Evolutionary conservation across 2,888 invertebrate species (phyloP).

Genomic region (Erebia aethiops): DNA sequence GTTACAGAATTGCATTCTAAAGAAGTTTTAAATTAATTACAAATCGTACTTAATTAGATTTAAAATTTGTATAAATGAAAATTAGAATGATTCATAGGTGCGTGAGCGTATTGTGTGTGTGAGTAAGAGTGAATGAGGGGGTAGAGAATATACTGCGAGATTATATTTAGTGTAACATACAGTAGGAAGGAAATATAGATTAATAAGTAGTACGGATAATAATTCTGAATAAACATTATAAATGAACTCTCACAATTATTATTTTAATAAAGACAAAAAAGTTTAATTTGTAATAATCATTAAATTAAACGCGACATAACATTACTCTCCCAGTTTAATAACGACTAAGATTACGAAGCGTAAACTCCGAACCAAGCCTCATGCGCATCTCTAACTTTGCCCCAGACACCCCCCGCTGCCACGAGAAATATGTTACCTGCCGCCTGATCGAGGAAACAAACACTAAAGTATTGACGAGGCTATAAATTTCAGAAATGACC

Average conservation of each 20-base stretch:
- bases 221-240: too few species aligned
- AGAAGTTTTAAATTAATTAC: too few species aligned
- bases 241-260: too few species aligned
- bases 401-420: slow-evolving; percentile 73
- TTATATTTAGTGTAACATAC: too few species aligned
- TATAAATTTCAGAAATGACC: slow-evolving; percentile 73
- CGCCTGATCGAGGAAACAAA: slow-evolving; percentile 69
- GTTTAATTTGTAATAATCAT: slow-evolving; percentile 9
- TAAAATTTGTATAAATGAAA: too few species aligned
- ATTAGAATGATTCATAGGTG: too few species aligned
- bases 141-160: too few species aligned
- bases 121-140: too few species aligned
- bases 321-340: slow-evolving; percentile 27
- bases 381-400: slow-evolving; percentile 56
- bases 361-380: slow-evolving; percentile 47
- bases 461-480: slow-evolving; percentile 68
- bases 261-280: not conserved
- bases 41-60: too few species aligned
- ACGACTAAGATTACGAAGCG: slow-evolving; percentile 30
- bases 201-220: not conserved
- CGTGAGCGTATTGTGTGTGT: too few species aligned
- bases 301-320: slow-evolving; percentile 15
- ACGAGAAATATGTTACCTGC: slow-evolving; percentile 73
- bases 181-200: not conserved
- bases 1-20: too few species aligned